Evolutionary conservation across 2,888 invertebrate genomes (phyloP).

Genomic region (Ichneumoninae sp.): DNA sequence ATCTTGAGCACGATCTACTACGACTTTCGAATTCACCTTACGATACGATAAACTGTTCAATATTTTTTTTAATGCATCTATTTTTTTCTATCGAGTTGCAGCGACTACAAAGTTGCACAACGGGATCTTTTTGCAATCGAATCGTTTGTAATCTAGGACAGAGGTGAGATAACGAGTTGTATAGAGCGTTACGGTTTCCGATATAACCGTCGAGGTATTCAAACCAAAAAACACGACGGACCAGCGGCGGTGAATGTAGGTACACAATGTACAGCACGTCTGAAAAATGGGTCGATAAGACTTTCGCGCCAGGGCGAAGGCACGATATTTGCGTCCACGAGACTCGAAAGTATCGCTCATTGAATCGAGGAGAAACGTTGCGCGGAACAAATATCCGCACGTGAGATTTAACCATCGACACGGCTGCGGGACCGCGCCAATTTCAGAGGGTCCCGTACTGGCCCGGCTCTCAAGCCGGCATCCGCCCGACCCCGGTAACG

Average conservation of each 20-base stretch:
- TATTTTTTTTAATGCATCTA: background rate
- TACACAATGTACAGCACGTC: background rate
- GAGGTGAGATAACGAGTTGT: slow-evolving; percentile 26
- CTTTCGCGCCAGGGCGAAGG: slow-evolving; percentile 46
- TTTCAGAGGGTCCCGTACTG: background rate
- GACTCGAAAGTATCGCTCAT: slow-evolving; percentile 47
- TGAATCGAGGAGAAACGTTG: slow-evolving; percentile 17
- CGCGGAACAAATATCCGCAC: background rate
- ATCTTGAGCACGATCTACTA: background rate
- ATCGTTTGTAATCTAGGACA: background rate
- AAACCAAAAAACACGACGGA: background rate
- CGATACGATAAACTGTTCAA: background rate
- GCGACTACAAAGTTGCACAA: slow-evolving; percentile 20
- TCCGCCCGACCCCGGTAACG: too few species aligned
- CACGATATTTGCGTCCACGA: slow-evolving; percentile 24
- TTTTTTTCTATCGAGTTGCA: background rate
- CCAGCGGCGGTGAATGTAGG: background rate
- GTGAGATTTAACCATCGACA: background rate
- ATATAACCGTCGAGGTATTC: slow-evolving; percentile 3
- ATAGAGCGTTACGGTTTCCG: slow-evolving; percentile 10
- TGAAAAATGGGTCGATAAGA: slow-evolving; percentile 45
- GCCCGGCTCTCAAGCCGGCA: too few species aligned
- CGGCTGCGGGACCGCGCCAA: background rate
- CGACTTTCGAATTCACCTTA: background rate
- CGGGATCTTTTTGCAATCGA: slow-evolving; percentile 8